Percentiles rank a stretch among this genome's conserved stretches.
phyloP scores from a whole-genome alignment of 2,888 invertebrate genomes.

The Ecdyonurus torrentis region DNA sequence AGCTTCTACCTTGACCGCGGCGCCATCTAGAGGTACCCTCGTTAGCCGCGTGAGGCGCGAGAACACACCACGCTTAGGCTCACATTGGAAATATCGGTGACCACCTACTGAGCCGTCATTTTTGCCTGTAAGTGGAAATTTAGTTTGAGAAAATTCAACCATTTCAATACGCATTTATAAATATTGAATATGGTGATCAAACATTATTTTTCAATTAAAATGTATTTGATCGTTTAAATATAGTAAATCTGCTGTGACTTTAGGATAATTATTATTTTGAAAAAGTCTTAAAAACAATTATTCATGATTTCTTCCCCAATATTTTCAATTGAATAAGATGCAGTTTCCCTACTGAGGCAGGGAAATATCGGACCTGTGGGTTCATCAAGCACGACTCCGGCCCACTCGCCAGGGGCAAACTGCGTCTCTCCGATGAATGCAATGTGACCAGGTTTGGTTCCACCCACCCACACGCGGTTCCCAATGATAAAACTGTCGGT shows the following conservation, averaged over 20 bases:
- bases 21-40: conserved; percentile 39
- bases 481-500: conserved; percentile 94
- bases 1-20: conserved; percentile 11
- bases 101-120: conserved; percentile 93
- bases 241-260: too few species aligned
- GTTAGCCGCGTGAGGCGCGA: conserved; percentile 72
- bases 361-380: conserved; percentile 53
- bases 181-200: too few species aligned
- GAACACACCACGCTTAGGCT: conserved; percentile 84
- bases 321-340: neutral
- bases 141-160: neutral
- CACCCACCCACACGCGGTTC: conserved; percentile 86
- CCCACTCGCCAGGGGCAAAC: conserved; percentile 97
- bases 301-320: conserved; percentile 8
- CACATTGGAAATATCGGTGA: conserved; percentile 84
- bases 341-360: neutral
- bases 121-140: conserved; percentile 48
- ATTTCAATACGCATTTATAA: too few species aligned
- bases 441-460: conserved; percentile 78
- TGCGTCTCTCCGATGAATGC: conserved; percentile 90
- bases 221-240: too few species aligned
- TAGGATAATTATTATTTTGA: conserved; percentile 1
- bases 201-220: too few species aligned
- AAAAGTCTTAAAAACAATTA: conserved; percentile 3
- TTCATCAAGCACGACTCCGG: conserved; percentile 82